phyloP scores from a whole-genome alignment of 2,888 invertebrate species.

The Cotesia congregata region DNA sequence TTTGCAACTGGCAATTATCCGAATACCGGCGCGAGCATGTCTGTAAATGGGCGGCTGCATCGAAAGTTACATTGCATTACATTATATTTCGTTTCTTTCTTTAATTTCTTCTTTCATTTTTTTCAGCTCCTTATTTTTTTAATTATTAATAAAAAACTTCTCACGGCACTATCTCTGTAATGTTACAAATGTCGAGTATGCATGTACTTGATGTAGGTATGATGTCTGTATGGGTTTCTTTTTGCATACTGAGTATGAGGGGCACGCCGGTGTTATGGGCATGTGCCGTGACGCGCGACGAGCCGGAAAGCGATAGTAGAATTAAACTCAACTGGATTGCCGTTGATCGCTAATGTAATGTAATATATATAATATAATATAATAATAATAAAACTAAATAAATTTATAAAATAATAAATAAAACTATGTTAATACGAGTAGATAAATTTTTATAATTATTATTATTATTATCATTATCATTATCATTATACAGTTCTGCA shows the following conservation, averaged over 20 bases:
- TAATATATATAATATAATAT: background rate
- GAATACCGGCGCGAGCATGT: constrained; percentile 33
- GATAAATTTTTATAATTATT: background rate
- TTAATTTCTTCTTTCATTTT: background rate
- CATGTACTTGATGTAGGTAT: constrained; percentile 12
- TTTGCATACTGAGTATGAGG: background rate
- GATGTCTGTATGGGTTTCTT: constrained; percentile 12
- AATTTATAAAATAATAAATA: constrained; percentile 1
- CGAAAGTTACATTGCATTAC: constrained; percentile 15
- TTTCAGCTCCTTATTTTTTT: constrained; percentile 21
- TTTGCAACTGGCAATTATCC: constrained; percentile 40
- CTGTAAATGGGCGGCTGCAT: constrained; percentile 32
- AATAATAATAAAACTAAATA: constrained; percentile 1
- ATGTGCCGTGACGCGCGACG: constrained; percentile 58
- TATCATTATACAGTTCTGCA: too few species aligned
- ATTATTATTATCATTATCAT: too few species aligned
- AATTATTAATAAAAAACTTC: constrained; percentile 17
- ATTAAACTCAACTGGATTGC: constrained; percentile 16
- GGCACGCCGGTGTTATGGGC: constrained; percentile 28
- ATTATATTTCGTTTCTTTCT: background rate
- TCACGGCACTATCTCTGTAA: constrained; percentile 24
- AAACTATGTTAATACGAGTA: background rate
- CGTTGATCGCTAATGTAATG: constrained; percentile 11
- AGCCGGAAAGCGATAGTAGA: constrained; percentile 59
- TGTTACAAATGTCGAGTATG: constrained; percentile 16